Percentiles rank a stretch among this genome's conserved stretches.
phyloP scores from a whole-genome alignment of 1,140 invertebrate genomes.

The Akabosia matsudoensis region DNA sequence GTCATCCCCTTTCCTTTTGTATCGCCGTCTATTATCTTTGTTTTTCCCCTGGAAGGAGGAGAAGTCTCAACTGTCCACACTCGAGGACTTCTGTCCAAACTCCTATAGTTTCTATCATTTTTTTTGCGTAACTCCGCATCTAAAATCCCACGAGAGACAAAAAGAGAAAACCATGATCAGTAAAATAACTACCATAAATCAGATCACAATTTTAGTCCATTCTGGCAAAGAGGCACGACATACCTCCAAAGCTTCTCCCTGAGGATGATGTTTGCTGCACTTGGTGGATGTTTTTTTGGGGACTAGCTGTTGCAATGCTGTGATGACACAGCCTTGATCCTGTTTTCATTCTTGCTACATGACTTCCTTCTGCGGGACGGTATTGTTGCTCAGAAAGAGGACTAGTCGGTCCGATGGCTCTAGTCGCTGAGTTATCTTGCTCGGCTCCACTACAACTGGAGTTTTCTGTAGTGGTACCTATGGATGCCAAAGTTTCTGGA shows the following conservation, averaged over 20 bases:
- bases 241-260: constrained; percentile 21
- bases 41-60: neutral
- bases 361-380: no score
- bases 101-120: constrained; percentile 2
- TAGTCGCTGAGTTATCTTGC: no score
- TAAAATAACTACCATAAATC: no score
- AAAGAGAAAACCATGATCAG: no score
- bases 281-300: constrained; percentile 41
- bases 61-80: constrained; percentile 38
- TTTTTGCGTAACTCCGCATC: neutral
- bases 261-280: constrained; percentile 21
- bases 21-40: neutral
- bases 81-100: constrained; percentile 23
- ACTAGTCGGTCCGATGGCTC: no score
- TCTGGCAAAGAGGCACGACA: no score
- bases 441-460: neutral
- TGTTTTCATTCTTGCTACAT: constrained; percentile 26
- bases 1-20: neutral
- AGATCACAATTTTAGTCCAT: no score
- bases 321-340: constrained; percentile 44
- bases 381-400: no score
- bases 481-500: neutral
- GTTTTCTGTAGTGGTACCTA: neutral
- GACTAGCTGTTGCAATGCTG: constrained; percentile 38
- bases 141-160: no score